phyloP scores from a whole-genome alignment of 2,888 invertebrate genomes.

The Sphaerophoria taeniata region DNA sequence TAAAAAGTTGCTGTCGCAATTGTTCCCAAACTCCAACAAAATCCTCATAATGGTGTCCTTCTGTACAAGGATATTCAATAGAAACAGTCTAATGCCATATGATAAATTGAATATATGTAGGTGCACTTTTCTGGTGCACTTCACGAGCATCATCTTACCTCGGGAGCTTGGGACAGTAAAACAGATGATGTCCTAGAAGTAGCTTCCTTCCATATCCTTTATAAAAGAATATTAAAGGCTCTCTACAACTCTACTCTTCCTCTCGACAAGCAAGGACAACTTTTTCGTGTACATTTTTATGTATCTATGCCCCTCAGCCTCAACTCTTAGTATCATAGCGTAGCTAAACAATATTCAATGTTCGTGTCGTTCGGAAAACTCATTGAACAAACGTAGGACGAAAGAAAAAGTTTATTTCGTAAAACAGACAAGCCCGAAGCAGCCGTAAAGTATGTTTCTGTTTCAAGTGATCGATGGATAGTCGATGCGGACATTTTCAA shows the following conservation, averaged over 20 bases:
- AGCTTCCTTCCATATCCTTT: neutral
- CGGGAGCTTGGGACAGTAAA: slow-evolving; percentile 36
- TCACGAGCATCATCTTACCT: slow-evolving; percentile 63
- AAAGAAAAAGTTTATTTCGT: slow-evolving; percentile 20
- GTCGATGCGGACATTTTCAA: slow-evolving; percentile 40
- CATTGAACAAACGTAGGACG: slow-evolving; percentile 5
- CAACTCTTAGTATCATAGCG: too few relatives aligned
- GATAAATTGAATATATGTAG: slow-evolving; percentile 68
- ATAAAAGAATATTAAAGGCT: slow-evolving; percentile 17
- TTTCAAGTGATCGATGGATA: slow-evolving; percentile 63
- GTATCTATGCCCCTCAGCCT: too few relatives aligned
- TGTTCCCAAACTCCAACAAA: slow-evolving; percentile 39
- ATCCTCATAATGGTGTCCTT: slow-evolving; percentile 64
- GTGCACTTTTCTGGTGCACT: slow-evolving; percentile 67
- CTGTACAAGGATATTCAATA: slow-evolving; percentile 31
- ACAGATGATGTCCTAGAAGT: slow-evolving; percentile 59
- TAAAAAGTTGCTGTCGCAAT: slow-evolving; percentile 31
- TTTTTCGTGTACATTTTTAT: slow-evolving; percentile 29
- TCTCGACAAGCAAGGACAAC: slow-evolving; percentile 37
- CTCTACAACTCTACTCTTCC: too few relatives aligned
- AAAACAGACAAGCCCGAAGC: slow-evolving; percentile 23
- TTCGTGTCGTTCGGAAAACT: neutral
- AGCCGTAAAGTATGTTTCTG: slow-evolving; percentile 25
- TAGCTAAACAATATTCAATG: neutral
- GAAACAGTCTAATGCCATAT: slow-evolving; percentile 61